Conservation (phyloP, 2,888 invertebrate species). For the Petrophora chlorosata region DNA sequence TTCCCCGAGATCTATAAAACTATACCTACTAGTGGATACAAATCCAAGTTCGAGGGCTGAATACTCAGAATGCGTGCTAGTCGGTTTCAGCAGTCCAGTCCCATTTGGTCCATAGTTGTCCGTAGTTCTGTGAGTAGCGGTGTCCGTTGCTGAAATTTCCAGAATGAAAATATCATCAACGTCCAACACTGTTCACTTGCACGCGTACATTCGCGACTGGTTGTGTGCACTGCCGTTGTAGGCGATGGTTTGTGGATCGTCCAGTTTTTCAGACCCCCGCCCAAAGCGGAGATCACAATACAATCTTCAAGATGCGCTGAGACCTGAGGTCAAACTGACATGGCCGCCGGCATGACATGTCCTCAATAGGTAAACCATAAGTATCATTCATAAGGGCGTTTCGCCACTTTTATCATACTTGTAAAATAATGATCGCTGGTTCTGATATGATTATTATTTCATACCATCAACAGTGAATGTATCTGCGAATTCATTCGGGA, state of each 20-base stretch:
- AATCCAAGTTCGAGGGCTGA: constrained; percentile 55
- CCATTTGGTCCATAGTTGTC: constrained; percentile 54
- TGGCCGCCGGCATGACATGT: constrained; percentile 79
- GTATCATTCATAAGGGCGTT: constrained; percentile 81
- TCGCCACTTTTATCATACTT: constrained; percentile 67
- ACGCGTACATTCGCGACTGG: constrained; percentile 63
- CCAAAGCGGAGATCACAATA: constrained; percentile 78
- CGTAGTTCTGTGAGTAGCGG: constrained; percentile 68
- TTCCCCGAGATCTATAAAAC: too few relatives aligned
- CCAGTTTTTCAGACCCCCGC: constrained; percentile 84
- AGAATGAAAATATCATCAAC: constrained; percentile 76
- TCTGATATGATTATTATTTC: constrained; percentile 69
- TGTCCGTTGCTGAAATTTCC: constrained; percentile 81
- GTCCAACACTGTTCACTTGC: constrained; percentile 72
- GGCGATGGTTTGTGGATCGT: constrained; percentile 84
- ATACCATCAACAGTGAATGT: constrained; percentile 39
- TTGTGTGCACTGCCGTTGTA: constrained; percentile 78
- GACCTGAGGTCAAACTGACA: constrained; percentile 76
- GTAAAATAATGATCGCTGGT: constrained; percentile 32
- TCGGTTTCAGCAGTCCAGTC: constrained; percentile 66
- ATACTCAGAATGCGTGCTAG: constrained; percentile 48
- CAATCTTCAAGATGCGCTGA: constrained; percentile 72
- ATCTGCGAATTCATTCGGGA: constrained; percentile 33
- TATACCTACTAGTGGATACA: background rate
- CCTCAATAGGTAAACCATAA: constrained; percentile 82